These are phyloP conservation scores for Aphrocallistes beatrix DNA, from an alignment of 37 sponge, comb jelly and placozoan genomes.

Conservation along the genomic window DNA sequence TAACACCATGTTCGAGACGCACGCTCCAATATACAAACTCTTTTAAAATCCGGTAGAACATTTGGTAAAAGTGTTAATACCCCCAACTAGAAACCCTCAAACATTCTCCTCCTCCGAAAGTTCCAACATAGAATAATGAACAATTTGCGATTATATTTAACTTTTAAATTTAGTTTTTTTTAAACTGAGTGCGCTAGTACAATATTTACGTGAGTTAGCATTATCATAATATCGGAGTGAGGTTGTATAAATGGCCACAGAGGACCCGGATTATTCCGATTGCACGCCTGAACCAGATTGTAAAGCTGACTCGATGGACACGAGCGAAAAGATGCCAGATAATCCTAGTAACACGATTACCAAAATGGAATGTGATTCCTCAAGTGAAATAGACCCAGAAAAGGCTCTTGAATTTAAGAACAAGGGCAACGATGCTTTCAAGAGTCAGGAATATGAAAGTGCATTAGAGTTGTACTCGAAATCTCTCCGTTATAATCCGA, in stretches of 20 bases:
- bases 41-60: no score
- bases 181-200: no score
- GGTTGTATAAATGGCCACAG: neutral
- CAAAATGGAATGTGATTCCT: neutral
- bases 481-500: conserved; percentile 51
- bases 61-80: no score
- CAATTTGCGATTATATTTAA: no score
- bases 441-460: conserved; percentile 35
- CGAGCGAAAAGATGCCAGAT: neutral
- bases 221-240: no score
- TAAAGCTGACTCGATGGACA: neutral
- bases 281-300: neutral
- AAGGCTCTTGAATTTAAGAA: conserved; percentile 49
- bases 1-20: no score
- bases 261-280: neutral
- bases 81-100: no score
- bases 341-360: neutral
- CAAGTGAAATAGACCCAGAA: neutral
- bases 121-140: no score
- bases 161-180: no score
- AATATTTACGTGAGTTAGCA: no score
- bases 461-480: conserved; percentile 50
- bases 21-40: no score
- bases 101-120: no score
- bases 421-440: conserved; percentile 63